phyloP scores from a whole-genome alignment of 2,113 vertebrate genomes.

The Rallus limicola region DNA sequence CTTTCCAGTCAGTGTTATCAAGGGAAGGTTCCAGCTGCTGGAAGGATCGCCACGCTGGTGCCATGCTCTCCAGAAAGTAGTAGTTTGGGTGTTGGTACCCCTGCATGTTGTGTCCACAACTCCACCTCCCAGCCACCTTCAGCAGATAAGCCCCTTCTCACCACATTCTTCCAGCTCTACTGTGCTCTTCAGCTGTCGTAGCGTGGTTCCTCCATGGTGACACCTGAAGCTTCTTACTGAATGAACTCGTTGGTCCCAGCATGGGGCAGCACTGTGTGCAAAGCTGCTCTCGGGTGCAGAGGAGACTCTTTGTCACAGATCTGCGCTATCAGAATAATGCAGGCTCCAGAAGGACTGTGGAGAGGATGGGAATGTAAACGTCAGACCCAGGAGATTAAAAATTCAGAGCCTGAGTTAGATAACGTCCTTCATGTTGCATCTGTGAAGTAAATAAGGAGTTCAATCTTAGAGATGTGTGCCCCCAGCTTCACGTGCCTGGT shows the following conservation, averaged over 20 bases:
- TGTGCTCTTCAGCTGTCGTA: not conserved
- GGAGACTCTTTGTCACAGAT: not conserved
- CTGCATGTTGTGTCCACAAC: not conserved
- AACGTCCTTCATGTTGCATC: not conserved
- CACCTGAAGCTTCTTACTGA: not conserved
- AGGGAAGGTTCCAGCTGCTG: not conserved
- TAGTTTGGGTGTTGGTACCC: fast-evolving
- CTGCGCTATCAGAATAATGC: not conserved
- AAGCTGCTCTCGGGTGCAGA: not conserved
- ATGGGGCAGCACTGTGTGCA: not conserved
- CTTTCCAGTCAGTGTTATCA: not conserved
- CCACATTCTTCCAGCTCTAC: not conserved
- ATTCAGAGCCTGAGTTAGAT: not conserved
- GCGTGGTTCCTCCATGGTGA: not conserved
- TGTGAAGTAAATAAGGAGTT: not conserved
- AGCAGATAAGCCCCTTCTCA: not conserved
- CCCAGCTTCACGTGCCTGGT: not conserved
- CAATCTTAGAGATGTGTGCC: not conserved
- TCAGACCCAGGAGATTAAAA: not conserved
- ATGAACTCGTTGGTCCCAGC: not conserved
- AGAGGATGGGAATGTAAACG: not conserved
- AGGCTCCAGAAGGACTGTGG: not conserved
- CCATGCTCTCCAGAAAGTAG: not conserved
- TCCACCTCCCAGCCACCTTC: not conserved
- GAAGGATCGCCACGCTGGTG: not conserved